Conservation (phyloP, 2,888 invertebrate genomes). For the Leptura quadrifasciata region DNA sequence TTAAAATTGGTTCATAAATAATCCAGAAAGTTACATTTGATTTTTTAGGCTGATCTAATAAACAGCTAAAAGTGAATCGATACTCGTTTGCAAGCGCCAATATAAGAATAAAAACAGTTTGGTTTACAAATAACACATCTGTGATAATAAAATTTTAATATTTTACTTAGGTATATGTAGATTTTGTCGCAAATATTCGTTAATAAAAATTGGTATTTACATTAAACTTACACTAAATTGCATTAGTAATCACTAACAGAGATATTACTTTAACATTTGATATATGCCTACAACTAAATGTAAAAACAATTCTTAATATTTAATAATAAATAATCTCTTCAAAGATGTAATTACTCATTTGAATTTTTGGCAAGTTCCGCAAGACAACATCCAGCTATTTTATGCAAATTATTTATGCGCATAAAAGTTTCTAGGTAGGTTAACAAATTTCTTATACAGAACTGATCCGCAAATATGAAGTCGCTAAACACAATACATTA, state of each 20-base stretch:
- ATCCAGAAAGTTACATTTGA: too few species aligned
- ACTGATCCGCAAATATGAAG: not conserved
- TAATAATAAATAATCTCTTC: not conserved
- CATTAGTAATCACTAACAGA: not conserved
- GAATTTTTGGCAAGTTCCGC: not conserved
- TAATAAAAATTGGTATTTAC: constrained; percentile 11
- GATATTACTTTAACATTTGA: not conserved
- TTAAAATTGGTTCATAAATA: too few species aligned
- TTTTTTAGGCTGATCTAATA: too few species aligned
- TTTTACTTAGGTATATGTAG: not conserved
- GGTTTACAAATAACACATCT: not conserved
- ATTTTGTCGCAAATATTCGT: not conserved
- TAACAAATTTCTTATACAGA: not conserved
- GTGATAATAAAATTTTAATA: not conserved
- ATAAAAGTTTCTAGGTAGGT: not conserved
- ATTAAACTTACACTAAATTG: not conserved
- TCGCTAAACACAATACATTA: not conserved
- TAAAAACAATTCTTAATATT: constrained; percentile 1
- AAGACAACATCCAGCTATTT: not conserved
- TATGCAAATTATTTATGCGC: not conserved
- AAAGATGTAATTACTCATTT: not conserved
- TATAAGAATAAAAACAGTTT: not conserved
- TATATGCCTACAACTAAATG: not conserved
- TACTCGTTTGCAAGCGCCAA: not conserved
- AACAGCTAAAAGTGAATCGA: too few species aligned